phyloP scores from a whole-genome alignment of 2,113 vertebrate species.

The Zosterops hypoxanthus region DNA sequence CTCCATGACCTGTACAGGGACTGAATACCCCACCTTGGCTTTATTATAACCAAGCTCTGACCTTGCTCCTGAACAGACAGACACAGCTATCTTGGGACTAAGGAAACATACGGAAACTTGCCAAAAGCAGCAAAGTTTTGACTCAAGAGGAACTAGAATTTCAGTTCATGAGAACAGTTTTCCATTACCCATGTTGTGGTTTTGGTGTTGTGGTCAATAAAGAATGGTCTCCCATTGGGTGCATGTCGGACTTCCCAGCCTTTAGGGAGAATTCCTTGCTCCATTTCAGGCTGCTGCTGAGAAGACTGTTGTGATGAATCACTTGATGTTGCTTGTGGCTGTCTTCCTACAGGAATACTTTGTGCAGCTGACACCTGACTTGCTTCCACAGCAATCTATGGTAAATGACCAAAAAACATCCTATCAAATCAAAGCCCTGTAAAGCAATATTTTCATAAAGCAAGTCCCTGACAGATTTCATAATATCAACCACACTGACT shows the following conservation, averaged over 20 bases:
- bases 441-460: not conserved
- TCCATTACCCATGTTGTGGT: slow-evolving; percentile 90
- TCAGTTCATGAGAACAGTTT: not conserved
- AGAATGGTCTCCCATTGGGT: slow-evolving; percentile 91
- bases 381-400: slow-evolving; percentile 74
- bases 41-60: not conserved
- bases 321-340: slow-evolving; percentile 39
- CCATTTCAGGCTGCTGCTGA: slow-evolving; percentile 62
- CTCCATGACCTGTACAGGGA: not conserved
- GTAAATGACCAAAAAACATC: not conserved
- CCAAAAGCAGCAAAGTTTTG: not conserved
- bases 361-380: slow-evolving; percentile 54
- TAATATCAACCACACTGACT: not conserved
- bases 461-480: not conserved
- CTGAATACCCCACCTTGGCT: not conserved
- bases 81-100: not conserved
- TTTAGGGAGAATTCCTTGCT: slow-evolving; percentile 81
- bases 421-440: not conserved
- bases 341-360: slow-evolving; percentile 54
- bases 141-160: not conserved
- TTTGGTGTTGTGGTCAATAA: slow-evolving; percentile 94
- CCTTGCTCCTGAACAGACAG: not conserved
- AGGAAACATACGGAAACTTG: not conserved
- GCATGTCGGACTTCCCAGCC: slow-evolving; percentile 94
- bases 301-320: slow-evolving; percentile 69